Percentiles rank a stretch among this genome's conserved stretches.
Conservation (phyloP, 1,140 invertebrate genomes). For the Drosophila azteca region DNA sequence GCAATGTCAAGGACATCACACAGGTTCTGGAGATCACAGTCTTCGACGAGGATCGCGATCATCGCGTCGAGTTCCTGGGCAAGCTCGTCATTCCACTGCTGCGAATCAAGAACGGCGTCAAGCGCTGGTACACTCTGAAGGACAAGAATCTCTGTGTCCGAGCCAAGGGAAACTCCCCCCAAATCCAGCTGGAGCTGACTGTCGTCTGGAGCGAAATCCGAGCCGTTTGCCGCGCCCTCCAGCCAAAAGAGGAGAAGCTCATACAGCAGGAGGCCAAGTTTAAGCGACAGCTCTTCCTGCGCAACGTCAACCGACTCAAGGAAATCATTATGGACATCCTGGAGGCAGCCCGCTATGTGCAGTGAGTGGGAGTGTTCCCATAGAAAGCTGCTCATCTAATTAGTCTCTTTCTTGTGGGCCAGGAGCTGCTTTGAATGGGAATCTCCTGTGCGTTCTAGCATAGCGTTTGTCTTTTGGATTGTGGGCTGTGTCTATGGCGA, state of each 20-base stretch:
- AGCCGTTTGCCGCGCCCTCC: constrained; percentile 94
- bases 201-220: constrained; percentile 96
- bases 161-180: constrained; percentile 95
- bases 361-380: constrained; percentile 87
- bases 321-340: constrained; percentile 94
- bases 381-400: background rate
- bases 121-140: constrained; percentile 97
- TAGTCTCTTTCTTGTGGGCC: background rate
- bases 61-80: constrained; percentile 98
- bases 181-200: constrained; percentile 95
- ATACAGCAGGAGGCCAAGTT: constrained; percentile 98
- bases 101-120: constrained; percentile 94
- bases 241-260: constrained; percentile 97
- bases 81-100: constrained; percentile 95
- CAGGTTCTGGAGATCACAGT: constrained; percentile 98
- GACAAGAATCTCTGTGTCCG: constrained; percentile 95
- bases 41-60: constrained; percentile 98
- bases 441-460: constrained; percentile 92
- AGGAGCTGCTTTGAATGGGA: constrained; percentile 99
- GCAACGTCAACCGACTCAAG: constrained; percentile 97
- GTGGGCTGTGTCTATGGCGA: constrained; percentile 79
- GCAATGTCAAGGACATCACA: constrained; percentile 98
- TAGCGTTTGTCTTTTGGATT: constrained; percentile 94
- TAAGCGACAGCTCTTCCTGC: constrained; percentile 96
- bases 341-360: constrained; percentile 95